A percentile compares a stretch with the other conserved stretches of the same genome.
These are phyloP conservation scores for Eumerus sabulonum DNA, from an alignment of 2,888 invertebrate genomes.

Conservation along the genomic window DNA sequence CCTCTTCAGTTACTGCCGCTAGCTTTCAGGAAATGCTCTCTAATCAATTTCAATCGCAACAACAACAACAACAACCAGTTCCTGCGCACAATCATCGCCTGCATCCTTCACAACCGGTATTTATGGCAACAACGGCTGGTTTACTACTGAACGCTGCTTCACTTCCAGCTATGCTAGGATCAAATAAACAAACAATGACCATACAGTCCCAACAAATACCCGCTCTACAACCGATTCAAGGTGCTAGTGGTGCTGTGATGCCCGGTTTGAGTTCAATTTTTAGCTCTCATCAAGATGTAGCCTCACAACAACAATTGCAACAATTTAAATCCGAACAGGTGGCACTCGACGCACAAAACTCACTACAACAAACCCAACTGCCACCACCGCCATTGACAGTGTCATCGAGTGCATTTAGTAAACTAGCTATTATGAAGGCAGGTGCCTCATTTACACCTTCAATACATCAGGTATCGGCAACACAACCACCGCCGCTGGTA, in stretches of 20 bases:
- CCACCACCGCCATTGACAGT: constrained; percentile 58
- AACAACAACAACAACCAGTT: constrained; percentile 74
- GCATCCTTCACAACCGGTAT: constrained; percentile 75
- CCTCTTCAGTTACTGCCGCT: constrained; percentile 71
- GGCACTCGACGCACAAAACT: constrained; percentile 43
- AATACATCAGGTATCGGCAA: constrained; percentile 65
- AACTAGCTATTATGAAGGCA: constrained; percentile 55
- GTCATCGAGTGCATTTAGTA: constrained; percentile 60
- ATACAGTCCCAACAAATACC: constrained; percentile 72
- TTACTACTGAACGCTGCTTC: constrained; percentile 76
- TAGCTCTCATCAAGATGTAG: constrained; percentile 69
- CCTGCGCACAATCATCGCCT: constrained; percentile 73
- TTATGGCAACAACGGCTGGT: constrained; percentile 78
- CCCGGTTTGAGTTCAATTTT: constrained; percentile 77
- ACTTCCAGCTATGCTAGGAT: constrained; percentile 77
- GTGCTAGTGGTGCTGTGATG: constrained; percentile 67
- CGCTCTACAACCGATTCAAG: constrained; percentile 76
- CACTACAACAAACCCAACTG: constrained; percentile 61
- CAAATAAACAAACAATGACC: constrained; percentile 53
- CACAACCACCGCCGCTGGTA: constrained; percentile 73
- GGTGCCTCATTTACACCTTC: constrained; percentile 43
- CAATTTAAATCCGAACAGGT: constrained; percentile 63
- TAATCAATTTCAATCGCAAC: constrained; percentile 71
- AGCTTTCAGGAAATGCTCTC: constrained; percentile 74
- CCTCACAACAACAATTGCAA: constrained; percentile 64